Percentiles rank a stretch among this genome's conserved stretches.
Evolutionary conservation across 64 coral and sea anemone genomes (phyloP).

Genomic region (Dendrophyllia cribrosa): DNA sequence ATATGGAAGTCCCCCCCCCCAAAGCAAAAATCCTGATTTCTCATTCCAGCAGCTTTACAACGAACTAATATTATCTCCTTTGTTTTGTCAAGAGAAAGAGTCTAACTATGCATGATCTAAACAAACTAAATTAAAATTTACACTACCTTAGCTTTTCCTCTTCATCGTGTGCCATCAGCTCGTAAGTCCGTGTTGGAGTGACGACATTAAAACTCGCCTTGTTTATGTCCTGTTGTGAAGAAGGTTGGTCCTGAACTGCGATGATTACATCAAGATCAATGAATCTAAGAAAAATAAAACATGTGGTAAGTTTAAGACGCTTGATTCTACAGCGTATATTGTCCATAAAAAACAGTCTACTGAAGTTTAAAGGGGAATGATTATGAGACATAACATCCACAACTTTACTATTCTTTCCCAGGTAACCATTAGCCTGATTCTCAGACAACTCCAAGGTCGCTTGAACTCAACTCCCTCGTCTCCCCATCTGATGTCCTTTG

Average conservation of each 20-base stretch:
- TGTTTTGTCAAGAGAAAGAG: background rate
- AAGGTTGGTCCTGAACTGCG: constrained; percentile 83
- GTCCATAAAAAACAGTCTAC: background rate
- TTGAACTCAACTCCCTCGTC: too few species aligned
- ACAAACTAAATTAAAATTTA: background rate
- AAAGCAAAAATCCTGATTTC: too few species aligned
- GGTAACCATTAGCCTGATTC: too few species aligned
- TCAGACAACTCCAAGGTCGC: too few species aligned
- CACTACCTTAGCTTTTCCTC: constrained; percentile 92
- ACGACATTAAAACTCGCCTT: constrained; percentile 90
- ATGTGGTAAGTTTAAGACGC: too few species aligned
- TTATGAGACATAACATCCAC: background rate
- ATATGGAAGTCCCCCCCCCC: too few species aligned
- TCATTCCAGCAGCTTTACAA: too few species aligned
- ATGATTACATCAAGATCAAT: constrained; percentile 98
- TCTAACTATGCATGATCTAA: background rate
- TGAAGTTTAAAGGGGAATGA: background rate
- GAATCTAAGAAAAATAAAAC: constrained; percentile 52
- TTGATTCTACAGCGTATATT: too few species aligned
- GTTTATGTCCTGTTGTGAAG: constrained; percentile 87
- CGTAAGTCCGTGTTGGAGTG: constrained; percentile 75
- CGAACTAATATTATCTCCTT: too few species aligned
- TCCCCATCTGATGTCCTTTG: too few species aligned
- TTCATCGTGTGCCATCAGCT: constrained; percentile 95
- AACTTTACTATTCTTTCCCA: too few species aligned